phyloP scores from a whole-genome alignment of 2,888 invertebrate genomes.

The Acanthosepion lycidas region DNA sequence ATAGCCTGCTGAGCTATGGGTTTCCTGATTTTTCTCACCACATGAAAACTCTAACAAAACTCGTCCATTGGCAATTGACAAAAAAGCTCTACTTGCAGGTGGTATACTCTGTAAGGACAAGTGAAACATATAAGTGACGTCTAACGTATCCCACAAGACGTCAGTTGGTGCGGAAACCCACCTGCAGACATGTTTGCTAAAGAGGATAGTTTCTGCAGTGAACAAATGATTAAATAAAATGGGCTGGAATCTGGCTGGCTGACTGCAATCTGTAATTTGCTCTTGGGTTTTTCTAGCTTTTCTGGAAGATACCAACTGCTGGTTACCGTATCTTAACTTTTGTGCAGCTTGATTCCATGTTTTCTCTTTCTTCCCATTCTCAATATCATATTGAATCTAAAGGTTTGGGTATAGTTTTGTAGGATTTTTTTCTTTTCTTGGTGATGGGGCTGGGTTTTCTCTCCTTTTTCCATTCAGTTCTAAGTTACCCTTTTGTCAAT shows the following conservation, averaged over 20 bases:
- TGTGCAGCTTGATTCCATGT: too few relatives aligned
- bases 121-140: background rate
- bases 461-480: too few relatives aligned
- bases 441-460: too few relatives aligned
- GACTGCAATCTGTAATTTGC: background rate
- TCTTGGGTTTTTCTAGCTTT: background rate
- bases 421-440: too few relatives aligned
- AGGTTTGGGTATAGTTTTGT: too few relatives aligned
- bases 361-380: too few relatives aligned
- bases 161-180: conserved; percentile 33
- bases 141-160: background rate
- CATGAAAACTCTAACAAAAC: background rate
- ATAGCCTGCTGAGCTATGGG: background rate
- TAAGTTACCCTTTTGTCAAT: too few relatives aligned
- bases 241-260: background rate
- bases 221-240: background rate
- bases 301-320: too few relatives aligned
- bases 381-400: too few relatives aligned
- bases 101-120: background rate
- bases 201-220: background rate
- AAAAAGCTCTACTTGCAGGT: background rate
- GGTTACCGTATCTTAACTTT: too few relatives aligned
- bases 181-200: background rate
- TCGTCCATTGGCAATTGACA: background rate
- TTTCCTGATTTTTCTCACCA: conserved; percentile 17